Conservation (phyloP, 1,140 invertebrate genomes). For the Heliconius himera region DNA sequence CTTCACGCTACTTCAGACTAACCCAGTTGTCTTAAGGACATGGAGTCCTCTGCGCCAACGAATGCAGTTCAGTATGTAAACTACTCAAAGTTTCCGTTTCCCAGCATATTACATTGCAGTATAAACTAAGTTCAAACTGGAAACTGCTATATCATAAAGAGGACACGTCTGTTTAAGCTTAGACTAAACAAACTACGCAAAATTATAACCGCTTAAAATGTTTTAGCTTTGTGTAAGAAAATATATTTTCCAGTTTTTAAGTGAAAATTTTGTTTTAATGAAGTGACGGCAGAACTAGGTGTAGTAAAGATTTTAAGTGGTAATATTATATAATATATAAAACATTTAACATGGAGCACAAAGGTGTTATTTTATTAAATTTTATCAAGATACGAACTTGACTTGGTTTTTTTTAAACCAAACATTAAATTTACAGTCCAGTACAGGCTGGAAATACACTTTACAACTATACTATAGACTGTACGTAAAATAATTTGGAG, state of each 20-base stretch:
- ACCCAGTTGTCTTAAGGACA: constrained; percentile 14
- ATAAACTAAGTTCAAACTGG: constrained; percentile 13
- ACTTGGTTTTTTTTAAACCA: too few relatives aligned
- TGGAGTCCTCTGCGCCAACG: background rate
- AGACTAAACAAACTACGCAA: background rate
- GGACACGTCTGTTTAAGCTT: constrained; percentile 16
- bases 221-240: background rate
- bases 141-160: constrained; percentile 23
- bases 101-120: constrained; percentile 16
- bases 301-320: too few relatives aligned
- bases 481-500: too few relatives aligned
- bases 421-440: too few relatives aligned
- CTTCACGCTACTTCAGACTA: background rate
- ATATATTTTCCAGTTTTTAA: background rate
- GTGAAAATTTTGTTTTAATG: too few relatives aligned
- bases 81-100: constrained; percentile 20
- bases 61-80: constrained; percentile 23
- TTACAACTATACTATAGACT: too few relatives aligned
- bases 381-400: too few relatives aligned
- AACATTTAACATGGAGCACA: too few relatives aligned
- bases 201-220: background rate
- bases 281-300: too few relatives aligned
- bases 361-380: too few relatives aligned
- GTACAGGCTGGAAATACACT: too few relatives aligned
- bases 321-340: too few relatives aligned